These are phyloP conservation scores for Chaetops frenatus DNA, from an alignment of 2,113 vertebrate species.

Conservation along the genomic window DNA sequence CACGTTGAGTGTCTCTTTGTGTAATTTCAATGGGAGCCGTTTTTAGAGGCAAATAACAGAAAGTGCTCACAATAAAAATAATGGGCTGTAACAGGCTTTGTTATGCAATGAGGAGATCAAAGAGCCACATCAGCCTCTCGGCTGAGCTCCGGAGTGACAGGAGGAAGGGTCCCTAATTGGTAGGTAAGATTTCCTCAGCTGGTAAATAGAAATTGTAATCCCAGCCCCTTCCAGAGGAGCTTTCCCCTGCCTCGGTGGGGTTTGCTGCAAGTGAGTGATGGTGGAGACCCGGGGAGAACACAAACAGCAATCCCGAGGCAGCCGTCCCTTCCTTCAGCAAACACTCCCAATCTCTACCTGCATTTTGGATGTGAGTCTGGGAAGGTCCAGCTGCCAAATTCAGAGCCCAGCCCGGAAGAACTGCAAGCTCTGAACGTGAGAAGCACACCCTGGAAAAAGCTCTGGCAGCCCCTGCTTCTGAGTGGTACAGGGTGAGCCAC, in stretches of 20 bases:
- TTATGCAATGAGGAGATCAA: conserved; percentile 43
- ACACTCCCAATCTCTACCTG: not conserved
- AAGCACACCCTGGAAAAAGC: not conserved
- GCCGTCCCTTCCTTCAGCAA: not conserved
- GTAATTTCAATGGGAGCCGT: conserved; percentile 24
- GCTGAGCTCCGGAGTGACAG: not conserved
- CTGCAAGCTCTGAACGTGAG: not conserved
- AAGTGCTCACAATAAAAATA: conserved; percentile 55
- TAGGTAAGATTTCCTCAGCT: not conserved
- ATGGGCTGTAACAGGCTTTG: conserved; percentile 37
- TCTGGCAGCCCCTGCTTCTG: not conserved
- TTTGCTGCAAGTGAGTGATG: not conserved
- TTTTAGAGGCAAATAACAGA: conserved; percentile 60
- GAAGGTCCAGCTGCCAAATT: not conserved
- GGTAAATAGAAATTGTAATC: not conserved
- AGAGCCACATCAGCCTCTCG: not conserved
- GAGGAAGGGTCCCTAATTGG: not conserved
- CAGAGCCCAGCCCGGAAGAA: not conserved
- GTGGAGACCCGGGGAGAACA: not conserved
- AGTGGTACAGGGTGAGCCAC: not conserved
- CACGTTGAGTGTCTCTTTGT: not conserved
- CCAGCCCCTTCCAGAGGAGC: not conserved
- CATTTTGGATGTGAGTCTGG: not conserved
- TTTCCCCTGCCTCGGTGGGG: not conserved
- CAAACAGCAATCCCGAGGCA: not conserved